These are phyloP conservation scores for Lasioglossum lativentre DNA, from an alignment of 2,888 invertebrate genomes.

Conservation along the genomic window DNA sequence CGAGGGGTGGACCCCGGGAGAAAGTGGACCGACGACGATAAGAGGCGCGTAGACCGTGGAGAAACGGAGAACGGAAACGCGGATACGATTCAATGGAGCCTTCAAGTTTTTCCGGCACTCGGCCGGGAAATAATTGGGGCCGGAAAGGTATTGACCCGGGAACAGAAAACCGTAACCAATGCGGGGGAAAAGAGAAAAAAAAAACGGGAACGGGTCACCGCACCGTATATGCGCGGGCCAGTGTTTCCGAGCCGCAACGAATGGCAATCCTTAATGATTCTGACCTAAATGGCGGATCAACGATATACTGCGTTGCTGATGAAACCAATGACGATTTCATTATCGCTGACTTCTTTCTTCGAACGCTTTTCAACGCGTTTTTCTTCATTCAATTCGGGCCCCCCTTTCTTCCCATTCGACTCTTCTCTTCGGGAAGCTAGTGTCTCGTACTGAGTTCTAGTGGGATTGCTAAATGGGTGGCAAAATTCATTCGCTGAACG, in stretches of 20 bases:
- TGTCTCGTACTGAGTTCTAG: background rate
- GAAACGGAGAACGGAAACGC: constrained; percentile 26
- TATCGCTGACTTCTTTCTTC: constrained; percentile 34
- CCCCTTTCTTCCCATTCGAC: background rate
- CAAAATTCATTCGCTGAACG: background rate
- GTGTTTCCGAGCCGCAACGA: constrained; percentile 64
- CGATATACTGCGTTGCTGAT: constrained; percentile 49
- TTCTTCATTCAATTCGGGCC: constrained; percentile 6
- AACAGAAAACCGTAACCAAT: constrained; percentile 42
- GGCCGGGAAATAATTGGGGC: constrained; percentile 68
- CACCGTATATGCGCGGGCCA: constrained; percentile 41
- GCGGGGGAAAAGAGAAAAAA: constrained; percentile 20
- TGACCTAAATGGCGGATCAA: constrained; percentile 73
- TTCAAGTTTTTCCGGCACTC: constrained; percentile 68
- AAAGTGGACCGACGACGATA: constrained; percentile 33
- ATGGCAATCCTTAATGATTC: constrained; percentile 76
- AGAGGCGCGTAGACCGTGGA: constrained; percentile 45
- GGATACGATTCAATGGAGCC: constrained; percentile 69
- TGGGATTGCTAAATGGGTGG: background rate
- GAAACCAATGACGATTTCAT: constrained; percentile 60
- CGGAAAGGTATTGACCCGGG: constrained; percentile 66
- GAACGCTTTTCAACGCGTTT: constrained; percentile 33
- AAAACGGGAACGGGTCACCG: constrained; percentile 60
- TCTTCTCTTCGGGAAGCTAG: background rate
- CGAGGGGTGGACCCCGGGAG: background rate